Evolutionary conservation across 2,113 vertebrate species (phyloP).

Genomic region (Butorides virescens): DNA sequence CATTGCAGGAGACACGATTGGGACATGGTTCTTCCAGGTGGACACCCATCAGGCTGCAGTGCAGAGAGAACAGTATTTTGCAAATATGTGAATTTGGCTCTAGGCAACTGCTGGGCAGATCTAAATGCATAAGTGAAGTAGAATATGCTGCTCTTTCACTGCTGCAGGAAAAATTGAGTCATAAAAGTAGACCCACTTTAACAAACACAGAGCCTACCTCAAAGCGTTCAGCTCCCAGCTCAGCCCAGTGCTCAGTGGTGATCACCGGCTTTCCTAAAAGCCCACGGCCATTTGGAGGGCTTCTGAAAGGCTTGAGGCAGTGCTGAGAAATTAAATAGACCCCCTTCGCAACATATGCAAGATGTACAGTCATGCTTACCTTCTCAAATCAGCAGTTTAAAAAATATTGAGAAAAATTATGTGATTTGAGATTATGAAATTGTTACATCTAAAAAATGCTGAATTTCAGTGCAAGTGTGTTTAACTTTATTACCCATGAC

Average conservation of each 20-base stretch:
- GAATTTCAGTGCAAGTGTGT: background rate
- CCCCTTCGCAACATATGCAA: background rate
- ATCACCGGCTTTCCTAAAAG: background rate
- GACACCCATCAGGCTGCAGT: background rate
- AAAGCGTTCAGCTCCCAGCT: background rate
- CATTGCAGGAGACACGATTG: background rate
- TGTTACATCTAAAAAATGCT: background rate
- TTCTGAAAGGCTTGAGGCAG: background rate
- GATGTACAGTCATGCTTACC: background rate
- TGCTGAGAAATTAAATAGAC: background rate
- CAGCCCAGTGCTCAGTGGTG: background rate
- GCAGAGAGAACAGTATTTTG: background rate
- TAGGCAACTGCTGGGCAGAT: background rate
- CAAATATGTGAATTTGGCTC: background rate
- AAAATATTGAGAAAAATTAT: background rate
- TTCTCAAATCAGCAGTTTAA: background rate
- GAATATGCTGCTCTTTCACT: background rate
- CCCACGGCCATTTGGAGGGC: background rate
- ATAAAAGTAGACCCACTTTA: background rate
- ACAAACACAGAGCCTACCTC: background rate
- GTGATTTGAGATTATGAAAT: background rate
- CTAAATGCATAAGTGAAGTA: background rate
- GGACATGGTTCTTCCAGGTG: background rate
- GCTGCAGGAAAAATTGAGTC: background rate
- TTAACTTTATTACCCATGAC: background rate